phyloP scores from a whole-genome alignment of 2,888 invertebrate genomes.

The Ichneumoninae sp. region DNA sequence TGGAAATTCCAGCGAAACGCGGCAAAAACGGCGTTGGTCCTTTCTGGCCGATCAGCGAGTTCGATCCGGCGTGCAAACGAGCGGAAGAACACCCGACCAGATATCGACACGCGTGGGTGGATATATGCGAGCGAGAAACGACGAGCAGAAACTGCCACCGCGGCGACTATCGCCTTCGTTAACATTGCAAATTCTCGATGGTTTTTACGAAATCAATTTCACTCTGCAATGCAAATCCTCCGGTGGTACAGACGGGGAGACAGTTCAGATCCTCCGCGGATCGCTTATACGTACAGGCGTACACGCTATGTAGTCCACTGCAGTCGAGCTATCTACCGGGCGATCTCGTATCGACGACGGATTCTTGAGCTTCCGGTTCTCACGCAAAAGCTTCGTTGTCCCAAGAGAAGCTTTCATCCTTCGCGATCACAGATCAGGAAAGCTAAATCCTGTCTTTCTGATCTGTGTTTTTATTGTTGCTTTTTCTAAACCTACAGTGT shows the following conservation, averaged over 20 bases:
- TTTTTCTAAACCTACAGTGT: no score
- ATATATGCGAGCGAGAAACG: constrained; percentile 21
- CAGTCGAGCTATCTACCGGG: constrained; percentile 11
- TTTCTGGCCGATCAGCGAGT: constrained; percentile 8
- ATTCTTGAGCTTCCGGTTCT: background rate
- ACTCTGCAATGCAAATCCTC: constrained; percentile 76
- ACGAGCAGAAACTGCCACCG: background rate
- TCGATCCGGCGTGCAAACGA: constrained; percentile 36
- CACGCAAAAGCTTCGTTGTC: background rate
- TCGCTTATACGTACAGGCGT: background rate
- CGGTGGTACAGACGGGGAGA: background rate
- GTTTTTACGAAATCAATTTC: constrained; percentile 75
- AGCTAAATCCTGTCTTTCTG: background rate
- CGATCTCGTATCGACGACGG: background rate
- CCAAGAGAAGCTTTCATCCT: background rate
- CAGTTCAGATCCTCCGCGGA: constrained; percentile 4
- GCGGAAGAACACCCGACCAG: constrained; percentile 43
- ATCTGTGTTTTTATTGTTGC: no score
- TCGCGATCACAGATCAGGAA: background rate
- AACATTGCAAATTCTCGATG: constrained; percentile 76
- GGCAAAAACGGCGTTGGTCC: background rate
- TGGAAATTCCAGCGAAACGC: background rate
- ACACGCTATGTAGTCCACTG: background rate
- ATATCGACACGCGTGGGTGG: constrained; percentile 31
- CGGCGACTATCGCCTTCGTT: constrained; percentile 68